These are phyloP conservation scores for Apis cerana DNA, from an alignment of 1,140 invertebrate species.

Conservation along the genomic window DNA sequence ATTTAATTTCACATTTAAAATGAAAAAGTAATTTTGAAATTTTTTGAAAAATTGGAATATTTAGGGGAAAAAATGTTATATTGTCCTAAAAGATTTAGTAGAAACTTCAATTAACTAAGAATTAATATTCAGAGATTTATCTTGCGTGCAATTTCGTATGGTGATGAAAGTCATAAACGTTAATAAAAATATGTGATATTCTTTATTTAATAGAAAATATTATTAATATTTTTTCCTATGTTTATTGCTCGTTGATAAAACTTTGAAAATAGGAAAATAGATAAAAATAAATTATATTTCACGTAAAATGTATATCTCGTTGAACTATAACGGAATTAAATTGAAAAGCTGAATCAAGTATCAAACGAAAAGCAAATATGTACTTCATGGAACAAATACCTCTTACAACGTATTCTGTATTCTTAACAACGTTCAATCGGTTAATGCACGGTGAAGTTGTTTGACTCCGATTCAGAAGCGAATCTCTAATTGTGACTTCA, in stretches of 20 bases:
- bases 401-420: too few species aligned
- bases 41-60: too few species aligned
- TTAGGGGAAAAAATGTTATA: too few species aligned
- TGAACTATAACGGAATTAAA: neutral
- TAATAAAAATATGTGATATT: too few species aligned
- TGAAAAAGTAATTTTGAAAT: too few species aligned
- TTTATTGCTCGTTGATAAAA: neutral
- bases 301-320: neutral
- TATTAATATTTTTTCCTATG: neutral
- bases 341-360: neutral
- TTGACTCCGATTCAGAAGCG: slow-evolving; percentile 5
- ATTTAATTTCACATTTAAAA: too few species aligned
- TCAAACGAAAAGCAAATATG: slow-evolving; percentile 29
- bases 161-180: too few species aligned
- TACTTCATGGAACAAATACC: neutral
- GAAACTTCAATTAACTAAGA: too few species aligned
- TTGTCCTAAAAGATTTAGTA: too few species aligned
- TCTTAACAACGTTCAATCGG: slow-evolving; percentile 19
- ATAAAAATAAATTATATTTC: neutral
- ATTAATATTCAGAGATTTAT: too few species aligned
- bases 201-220: neutral
- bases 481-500: neutral
- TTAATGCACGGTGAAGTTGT: slow-evolving; percentile 23
- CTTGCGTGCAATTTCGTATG: too few species aligned
- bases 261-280: neutral